Evolutionary conservation across 2,888 invertebrate genomes (phyloP).

Genomic region (Tenthredo notha): DNA sequence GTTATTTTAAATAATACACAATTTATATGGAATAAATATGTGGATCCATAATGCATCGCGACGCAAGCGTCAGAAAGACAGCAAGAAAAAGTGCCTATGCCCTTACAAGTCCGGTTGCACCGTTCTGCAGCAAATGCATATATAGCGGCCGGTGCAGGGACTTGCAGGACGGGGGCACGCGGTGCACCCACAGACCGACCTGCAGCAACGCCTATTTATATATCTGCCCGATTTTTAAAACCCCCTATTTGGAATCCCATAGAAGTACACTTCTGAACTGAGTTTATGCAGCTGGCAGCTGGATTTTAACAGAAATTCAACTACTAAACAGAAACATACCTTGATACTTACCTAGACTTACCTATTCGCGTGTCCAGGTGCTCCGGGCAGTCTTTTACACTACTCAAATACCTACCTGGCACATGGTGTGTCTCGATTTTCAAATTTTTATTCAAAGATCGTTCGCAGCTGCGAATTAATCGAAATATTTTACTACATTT

Average conservation of each 20-base stretch:
- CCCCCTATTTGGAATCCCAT: slow-evolving; percentile 46
- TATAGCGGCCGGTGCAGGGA: background rate
- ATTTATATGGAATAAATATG: background rate
- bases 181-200: slow-evolving; percentile 44
- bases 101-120: slow-evolving; percentile 58
- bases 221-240: slow-evolving; percentile 46
- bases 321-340: background rate
- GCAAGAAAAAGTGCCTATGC: slow-evolving; percentile 56
- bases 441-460: background rate
- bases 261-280: background rate
- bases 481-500: background rate
- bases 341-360: background rate
- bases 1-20: background rate
- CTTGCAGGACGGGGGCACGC: background rate
- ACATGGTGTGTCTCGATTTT: background rate
- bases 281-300: slow-evolving; percentile 6
- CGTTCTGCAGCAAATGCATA: slow-evolving; percentile 33
- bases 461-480: background rate
- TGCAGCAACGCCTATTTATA: slow-evolving; percentile 50
- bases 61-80: slow-evolving; percentile 55
- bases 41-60: slow-evolving; percentile 38
- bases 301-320: slow-evolving; percentile 8
- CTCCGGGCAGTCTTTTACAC: background rate
- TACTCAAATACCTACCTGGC: slow-evolving; percentile 4
- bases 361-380: background rate